Evolutionary conservation across 2,113 vertebrate genomes (phyloP).

Genomic region (Mesocricetus auratus): DNA sequence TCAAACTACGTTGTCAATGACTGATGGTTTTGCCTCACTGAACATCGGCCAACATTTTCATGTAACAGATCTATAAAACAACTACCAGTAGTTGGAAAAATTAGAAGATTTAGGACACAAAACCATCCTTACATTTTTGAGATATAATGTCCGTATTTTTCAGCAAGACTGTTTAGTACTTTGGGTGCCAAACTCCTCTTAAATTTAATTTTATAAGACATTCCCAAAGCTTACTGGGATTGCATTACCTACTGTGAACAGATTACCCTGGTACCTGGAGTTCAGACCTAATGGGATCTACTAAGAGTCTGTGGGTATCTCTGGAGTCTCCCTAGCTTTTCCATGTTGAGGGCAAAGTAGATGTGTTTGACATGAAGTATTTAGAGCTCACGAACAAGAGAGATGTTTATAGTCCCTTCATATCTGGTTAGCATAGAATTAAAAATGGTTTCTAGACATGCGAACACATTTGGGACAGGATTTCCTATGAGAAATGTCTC

Average conservation of each 20-base stretch:
- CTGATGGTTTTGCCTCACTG: background rate
- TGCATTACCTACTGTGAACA: background rate
- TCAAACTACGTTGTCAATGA: conserved; percentile 33
- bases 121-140: background rate
- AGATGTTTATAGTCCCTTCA: background rate
- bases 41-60: conserved; percentile 40
- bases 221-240: background rate
- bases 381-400: conserved; percentile 31
- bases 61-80: conserved; percentile 52
- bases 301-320: background rate
- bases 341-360: background rate
- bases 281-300: background rate
- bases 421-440: conserved; percentile 20
- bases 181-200: background rate
- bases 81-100: background rate
- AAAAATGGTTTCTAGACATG: conserved; percentile 15
- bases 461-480: background rate
- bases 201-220: conserved; percentile 27
- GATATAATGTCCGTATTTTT: background rate
- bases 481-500: conserved; percentile 17
- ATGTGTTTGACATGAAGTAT: conserved; percentile 52
- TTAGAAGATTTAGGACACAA: background rate
- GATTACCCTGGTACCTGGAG: background rate
- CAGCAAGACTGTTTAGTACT: background rate
- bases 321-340: background rate